phyloP scores from a whole-genome alignment of 2,888 invertebrate genomes.

The Ormia ochracea region DNA sequence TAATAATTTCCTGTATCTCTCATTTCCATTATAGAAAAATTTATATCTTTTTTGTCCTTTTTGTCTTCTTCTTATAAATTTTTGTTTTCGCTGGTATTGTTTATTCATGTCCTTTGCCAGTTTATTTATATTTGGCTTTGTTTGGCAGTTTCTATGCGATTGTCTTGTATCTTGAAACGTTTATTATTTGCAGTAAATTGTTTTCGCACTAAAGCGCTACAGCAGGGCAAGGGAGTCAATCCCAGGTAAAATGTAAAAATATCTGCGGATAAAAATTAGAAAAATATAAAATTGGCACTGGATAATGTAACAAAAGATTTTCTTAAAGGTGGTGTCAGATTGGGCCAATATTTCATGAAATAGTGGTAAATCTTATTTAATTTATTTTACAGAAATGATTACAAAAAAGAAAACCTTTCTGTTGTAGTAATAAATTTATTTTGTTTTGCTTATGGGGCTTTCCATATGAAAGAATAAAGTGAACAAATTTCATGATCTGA shows the following conservation, averaged over 20 bases:
- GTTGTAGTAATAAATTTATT: too few relatives aligned
- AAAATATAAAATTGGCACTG: too few relatives aligned
- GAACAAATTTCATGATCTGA: too few relatives aligned
- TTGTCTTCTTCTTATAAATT: constrained; percentile 16
- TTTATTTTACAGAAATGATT: too few relatives aligned
- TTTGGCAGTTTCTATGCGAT: constrained; percentile 2
- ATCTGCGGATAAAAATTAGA: neutral
- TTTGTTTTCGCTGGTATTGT: neutral
- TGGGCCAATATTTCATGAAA: too few relatives aligned
- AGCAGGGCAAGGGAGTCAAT: neutral
- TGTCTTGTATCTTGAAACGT: constrained; percentile 24
- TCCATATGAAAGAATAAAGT: too few relatives aligned
- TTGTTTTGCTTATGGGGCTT: too few relatives aligned
- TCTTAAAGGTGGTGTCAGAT: too few relatives aligned
- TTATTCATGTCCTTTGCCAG: neutral
- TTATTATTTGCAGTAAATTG: constrained; percentile 42
- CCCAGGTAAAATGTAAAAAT: neutral
- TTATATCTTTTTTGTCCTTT: constrained; percentile 47
- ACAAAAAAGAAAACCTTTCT: too few relatives aligned
- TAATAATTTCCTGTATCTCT: constrained; percentile 57
- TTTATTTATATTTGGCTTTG: constrained; percentile 6
- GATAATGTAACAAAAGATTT: too few relatives aligned
- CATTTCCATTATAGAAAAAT: constrained; percentile 23
- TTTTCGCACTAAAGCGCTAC: constrained; percentile 33
- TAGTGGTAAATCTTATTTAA: too few relatives aligned